Evolutionary conservation across 2,113 vertebrate species (phyloP), one percentile per base, ranked within the genome.

Genomic region (Podocnemis expansa): DNA sequence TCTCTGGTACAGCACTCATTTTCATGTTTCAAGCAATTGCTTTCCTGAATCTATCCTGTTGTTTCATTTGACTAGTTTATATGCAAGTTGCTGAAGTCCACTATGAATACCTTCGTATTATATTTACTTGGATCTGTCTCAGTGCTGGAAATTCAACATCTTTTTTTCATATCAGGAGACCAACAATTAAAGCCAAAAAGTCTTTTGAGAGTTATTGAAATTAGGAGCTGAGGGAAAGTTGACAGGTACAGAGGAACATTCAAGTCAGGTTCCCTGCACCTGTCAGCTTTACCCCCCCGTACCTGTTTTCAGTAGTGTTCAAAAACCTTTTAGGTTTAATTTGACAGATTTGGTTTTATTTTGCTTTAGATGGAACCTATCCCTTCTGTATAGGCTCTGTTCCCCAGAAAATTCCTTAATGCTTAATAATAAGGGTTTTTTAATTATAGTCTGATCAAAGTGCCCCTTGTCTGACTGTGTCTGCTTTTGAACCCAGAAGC

Each of bases 201-300:
- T 25, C 34, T 19, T 67, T n/a, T 67, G 34, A 67, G 60, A 14
- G n/a, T 67, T 67, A n/a, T 8, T 67, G 60, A 67, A 67, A 67
- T 14, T 16, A n/a, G 34, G 60, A 67, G 34, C 31, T n/a, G 60
- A 34, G 11, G 56, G 56, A 27, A 58, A 58, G 56, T 27, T 29
- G 56, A 58, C 27, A 58, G 56, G 56, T 58, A 27, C 27, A 27
- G 27, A 58, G 56, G 27, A 58, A 58, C 27, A 29, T 27, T 58
- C 56, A 29, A 27, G 56, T 58, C 49, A 51, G 84, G 76, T 93
- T 60, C 60, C 94, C 51, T 84, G 41, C 93, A 95, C 88, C 88
- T 94, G 81, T 78, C 91, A 90, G 41, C 60, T 84, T 95, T 89
- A n/a, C n/a, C 73, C 54, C 91, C 80, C 94, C 31, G 27, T 3